Evolutionary conservation across 2,113 vertebrate species (phyloP).

Genomic region (Dendrocopos noguchii): DNA sequence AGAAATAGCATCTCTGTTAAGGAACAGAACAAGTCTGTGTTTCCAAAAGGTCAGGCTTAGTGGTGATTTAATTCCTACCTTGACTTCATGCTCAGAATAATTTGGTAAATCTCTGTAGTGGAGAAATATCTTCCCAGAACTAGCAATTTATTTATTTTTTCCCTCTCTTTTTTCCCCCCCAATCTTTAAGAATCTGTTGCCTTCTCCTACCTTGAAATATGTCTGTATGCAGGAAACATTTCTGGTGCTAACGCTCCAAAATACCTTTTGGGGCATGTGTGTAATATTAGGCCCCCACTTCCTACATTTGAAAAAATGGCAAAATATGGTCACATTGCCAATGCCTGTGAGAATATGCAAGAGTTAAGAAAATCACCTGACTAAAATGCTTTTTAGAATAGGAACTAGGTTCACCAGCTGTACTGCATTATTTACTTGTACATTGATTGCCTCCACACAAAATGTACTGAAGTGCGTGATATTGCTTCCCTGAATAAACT

Average conservation of each 20-base stretch:
- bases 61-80: not conserved
- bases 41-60: not conserved
- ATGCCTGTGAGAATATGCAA: not conserved
- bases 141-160: not conserved
- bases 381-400: not conserved
- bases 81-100: not conserved
- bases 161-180: not conserved
- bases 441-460: not conserved
- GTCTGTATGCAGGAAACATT: not conserved
- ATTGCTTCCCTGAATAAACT: not conserved
- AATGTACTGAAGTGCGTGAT: accelerated
- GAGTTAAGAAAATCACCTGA: not conserved
- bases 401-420: not conserved
- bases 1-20: conserved; percentile 9
- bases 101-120: not conserved
- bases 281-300: not conserved
- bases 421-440: not conserved
- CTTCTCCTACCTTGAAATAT: not conserved
- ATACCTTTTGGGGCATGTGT: not conserved
- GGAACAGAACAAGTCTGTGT: not conserved
- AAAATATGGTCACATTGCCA: not conserved
- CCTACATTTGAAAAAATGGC: not conserved
- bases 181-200: accelerated
- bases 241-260: not conserved
- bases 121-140: not conserved